These are phyloP conservation scores for Uloborus diversus DNA, from an alignment of 1,140 invertebrate species.

Conservation along the genomic window DNA sequence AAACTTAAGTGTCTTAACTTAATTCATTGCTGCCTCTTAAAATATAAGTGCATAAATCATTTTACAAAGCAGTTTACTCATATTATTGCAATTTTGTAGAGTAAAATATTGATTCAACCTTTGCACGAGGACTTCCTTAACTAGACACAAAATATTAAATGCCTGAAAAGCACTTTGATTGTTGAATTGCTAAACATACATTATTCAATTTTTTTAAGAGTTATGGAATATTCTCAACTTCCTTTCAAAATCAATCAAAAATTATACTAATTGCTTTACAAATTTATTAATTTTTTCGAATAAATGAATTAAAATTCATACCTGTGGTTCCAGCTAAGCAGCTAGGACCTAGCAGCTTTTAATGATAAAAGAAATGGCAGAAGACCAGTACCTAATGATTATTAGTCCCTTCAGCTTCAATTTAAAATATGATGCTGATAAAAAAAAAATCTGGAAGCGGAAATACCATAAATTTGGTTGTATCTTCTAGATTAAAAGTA, in stretches of 20 bases:
- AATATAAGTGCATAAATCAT: no score
- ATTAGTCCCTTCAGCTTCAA: not conserved
- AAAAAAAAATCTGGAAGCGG: not conserved
- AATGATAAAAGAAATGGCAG: not conserved
- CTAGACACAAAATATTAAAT: no score
- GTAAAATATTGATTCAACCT: no score
- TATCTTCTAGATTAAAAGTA: not conserved
- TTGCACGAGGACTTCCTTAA: no score
- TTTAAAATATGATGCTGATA: not conserved
- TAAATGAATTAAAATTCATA: not conserved
- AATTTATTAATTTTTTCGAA: not conserved
- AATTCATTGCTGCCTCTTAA: no score
- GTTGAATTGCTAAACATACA: no score
- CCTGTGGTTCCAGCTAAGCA: constrained; percentile 4
- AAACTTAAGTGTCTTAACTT: no score
- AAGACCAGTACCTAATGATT: not conserved
- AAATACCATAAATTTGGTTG: not conserved
- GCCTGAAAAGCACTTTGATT: no score
- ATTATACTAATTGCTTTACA: not conserved
- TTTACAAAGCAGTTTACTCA: no score
- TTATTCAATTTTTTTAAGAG: no score
- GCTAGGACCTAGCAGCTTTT: constrained; percentile 52
- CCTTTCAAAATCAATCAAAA: constrained; percentile 7
- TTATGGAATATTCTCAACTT: no score
- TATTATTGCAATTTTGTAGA: no score